Evolutionary conservation across 2,888 invertebrate genomes (phyloP).

Genomic region (Cryptus armator): DNA sequence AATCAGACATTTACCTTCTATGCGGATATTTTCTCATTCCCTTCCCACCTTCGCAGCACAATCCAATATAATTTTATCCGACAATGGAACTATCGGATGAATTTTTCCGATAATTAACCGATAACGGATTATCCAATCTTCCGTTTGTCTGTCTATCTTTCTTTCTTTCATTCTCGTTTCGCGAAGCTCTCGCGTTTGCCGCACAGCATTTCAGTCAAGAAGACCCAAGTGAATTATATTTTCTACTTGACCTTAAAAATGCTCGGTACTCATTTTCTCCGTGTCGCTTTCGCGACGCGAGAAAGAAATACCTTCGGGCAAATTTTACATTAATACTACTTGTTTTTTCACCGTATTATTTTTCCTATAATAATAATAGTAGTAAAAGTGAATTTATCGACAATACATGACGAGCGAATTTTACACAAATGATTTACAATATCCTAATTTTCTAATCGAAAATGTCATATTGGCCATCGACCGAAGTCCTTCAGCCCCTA

Average conservation of each 20-base stretch:
- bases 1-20: too few relatives aligned
- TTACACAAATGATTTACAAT: too few relatives aligned
- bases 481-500: too few relatives aligned
- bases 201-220: conserved; percentile 5
- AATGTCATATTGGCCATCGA: too few relatives aligned
- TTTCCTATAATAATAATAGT: too few relatives aligned
- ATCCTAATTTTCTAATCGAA: too few relatives aligned
- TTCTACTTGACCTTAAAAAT: conserved; percentile 10
- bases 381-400: too few relatives aligned
- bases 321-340: too few relatives aligned
- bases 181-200: neutral
- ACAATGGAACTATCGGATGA: neutral
- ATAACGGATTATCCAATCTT: neutral
- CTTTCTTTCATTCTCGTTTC: neutral
- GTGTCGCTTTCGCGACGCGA: neutral
- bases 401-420: too few relatives aligned
- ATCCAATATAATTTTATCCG: neutral
- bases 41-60: neutral
- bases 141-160: neutral
- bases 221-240: neutral
- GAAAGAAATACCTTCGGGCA: neutral
- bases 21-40: too few relatives aligned
- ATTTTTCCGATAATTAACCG: neutral
- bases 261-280: neutral
- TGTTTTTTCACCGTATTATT: too few relatives aligned